Base-by-base conservation (phyloP, 2,888 invertebrate genomes). In the Morpho achilles region DNA sequence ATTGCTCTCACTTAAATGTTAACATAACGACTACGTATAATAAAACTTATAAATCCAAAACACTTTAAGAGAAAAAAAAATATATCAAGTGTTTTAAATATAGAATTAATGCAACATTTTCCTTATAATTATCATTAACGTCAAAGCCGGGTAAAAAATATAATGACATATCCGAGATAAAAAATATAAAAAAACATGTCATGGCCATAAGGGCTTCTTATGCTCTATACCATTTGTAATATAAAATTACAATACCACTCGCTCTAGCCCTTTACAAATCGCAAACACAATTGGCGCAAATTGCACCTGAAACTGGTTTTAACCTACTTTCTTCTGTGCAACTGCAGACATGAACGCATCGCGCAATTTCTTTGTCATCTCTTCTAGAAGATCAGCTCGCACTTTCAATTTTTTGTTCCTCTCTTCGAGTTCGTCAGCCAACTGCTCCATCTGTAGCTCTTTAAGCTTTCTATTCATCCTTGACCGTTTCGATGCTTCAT, bases 401-500 rank as follows among this genome's bases (percentile, higher is more conserved):
- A 93, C 92, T 73, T 91, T 92, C 53, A 95, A 80, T 73, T 92
- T 91, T 63, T 92, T 89, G 76, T 95, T 95, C 68, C 91, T 91
- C 56, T 89, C 91, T 71, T 93, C 93, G 61, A 95, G 81, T 51
- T 93, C 91, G 32, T 87, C 76, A 1, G 91, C 92, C 63, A 84
- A 74, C 53, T 82, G 79, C 67, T 87, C 80, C 91, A 93, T 92
- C 69, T 93, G 92, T 55, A 87, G 72, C 65, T 83, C 86, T 70
- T 87, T 92, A 72, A 81, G 82, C 80, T 95, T 95, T 66, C 95
- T 92, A 71, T 95, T 95, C 86, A 93, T 92, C 65, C 95, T 87
- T 1, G 95, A 95, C 68, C 93, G 92, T 69, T 95, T 91, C 47
- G 95, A 95, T 48, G 95, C 95, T 80, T 95, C 95, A 75, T 96